These are phyloP conservation scores for Erannis defoliaria DNA, from an alignment of 2,888 invertebrate genomes.

Conservation along the genomic window DNA sequence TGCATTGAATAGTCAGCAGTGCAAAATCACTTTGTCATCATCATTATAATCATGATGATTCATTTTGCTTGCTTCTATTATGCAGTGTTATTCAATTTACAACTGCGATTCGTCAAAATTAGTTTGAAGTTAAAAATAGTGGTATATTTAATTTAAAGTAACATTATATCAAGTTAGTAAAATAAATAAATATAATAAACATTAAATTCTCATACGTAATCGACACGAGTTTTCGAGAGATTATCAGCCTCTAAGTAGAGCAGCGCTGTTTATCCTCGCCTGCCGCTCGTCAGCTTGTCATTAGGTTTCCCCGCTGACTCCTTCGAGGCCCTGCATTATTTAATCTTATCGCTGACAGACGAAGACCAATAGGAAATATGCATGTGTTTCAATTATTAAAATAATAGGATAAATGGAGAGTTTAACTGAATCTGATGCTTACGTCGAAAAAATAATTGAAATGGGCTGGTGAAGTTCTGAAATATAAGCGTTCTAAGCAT, in stretches of 20 bases:
- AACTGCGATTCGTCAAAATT: not conserved
- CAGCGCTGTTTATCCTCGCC: slow-evolving; percentile 58
- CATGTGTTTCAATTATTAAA: too few species aligned
- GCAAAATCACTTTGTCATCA: slow-evolving; percentile 10
- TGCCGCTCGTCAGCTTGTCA: slow-evolving; percentile 33
- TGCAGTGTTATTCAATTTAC: not conserved
- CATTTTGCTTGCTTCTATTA: not conserved
- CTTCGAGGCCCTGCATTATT: slow-evolving; percentile 20
- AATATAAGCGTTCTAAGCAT: too few species aligned
- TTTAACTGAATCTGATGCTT: too few species aligned
- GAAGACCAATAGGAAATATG: too few species aligned
- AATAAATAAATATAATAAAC: too few species aligned
- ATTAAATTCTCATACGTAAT: not conserved
- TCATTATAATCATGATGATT: slow-evolving; percentile 6
- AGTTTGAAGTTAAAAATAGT: too few species aligned
- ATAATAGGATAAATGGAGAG: too few species aligned
- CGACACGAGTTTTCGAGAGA: slow-evolving; percentile 37
- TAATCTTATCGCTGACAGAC: slow-evolving; percentile 28
- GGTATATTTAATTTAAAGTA: too few species aligned
- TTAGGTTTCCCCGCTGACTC: slow-evolving; percentile 32
- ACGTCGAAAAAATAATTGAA: too few species aligned
- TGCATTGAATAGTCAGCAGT: slow-evolving; percentile 2
- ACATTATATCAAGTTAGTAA: too few species aligned
- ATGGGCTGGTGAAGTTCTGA: too few species aligned
- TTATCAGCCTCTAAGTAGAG: slow-evolving; percentile 65